phyloP scores from a whole-genome alignment of 2,797 vertebrate genomes.

The Xiphorhynchus erythropygius region DNA sequence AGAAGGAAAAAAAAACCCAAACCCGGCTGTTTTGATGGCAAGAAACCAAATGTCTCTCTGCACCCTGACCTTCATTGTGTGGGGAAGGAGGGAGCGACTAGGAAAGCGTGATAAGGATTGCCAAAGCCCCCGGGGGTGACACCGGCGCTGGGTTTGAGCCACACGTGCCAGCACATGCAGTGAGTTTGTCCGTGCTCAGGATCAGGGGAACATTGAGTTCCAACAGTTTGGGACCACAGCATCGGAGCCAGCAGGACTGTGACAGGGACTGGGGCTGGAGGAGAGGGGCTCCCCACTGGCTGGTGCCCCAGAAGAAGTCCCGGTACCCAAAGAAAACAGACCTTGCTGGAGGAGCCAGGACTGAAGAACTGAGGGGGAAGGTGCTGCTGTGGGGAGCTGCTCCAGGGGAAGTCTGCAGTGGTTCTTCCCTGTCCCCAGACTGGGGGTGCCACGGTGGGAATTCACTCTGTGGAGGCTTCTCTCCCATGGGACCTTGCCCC shows the following conservation, averaged over 20 bases:
- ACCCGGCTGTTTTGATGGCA: conserved; percentile 20
- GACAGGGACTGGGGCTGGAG: neutral
- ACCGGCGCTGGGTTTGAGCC: neutral
- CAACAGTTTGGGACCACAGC: fast-evolving
- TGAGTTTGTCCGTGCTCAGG: neutral
- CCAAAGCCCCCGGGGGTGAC: neutral
- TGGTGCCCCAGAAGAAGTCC: neutral
- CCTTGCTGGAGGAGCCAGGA: neutral
- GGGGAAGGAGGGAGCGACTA: conserved; percentile 33
- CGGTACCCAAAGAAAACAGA: neutral
- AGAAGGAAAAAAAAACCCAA: neutral
- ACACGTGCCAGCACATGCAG: neutral
- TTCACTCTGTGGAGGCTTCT: neutral
- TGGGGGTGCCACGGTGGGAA: neutral
- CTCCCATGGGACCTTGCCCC: neutral
- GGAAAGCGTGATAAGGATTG: conserved; percentile 52
- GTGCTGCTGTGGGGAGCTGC: neutral
- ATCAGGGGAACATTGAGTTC: neutral
- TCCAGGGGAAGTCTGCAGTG: neutral
- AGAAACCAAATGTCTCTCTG: conserved; percentile 14
- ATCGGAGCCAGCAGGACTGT: neutral
- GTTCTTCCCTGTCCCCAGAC: neutral
- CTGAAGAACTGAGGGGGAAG: neutral
- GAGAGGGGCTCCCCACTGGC: fast-evolving
- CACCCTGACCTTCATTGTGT: conserved; percentile 66